These are phyloP conservation scores for Minunthozetes semirufus DNA, from an alignment of 2,888 invertebrate species.

Conservation along the genomic window DNA sequence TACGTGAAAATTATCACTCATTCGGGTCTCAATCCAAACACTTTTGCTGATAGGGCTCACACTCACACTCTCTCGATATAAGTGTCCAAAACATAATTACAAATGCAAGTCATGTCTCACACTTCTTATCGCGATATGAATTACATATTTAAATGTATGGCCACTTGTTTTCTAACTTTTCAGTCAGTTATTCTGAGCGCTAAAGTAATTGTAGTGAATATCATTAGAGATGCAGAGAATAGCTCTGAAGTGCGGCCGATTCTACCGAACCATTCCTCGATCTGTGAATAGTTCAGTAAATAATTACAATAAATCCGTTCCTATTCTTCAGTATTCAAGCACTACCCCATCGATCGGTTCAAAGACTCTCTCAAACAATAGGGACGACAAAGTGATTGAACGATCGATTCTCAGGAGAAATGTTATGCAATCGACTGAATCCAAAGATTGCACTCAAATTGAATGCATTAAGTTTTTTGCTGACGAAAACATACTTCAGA, in stretches of 20 bases:
- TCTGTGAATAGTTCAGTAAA: not conserved
- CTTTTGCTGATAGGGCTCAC: no score
- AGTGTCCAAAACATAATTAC: no score
- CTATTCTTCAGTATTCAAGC: not conserved
- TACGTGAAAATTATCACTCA: not conserved
- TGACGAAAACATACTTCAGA: slow-evolving; percentile 2
- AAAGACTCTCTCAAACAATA: not conserved
- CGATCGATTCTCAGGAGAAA: not conserved
- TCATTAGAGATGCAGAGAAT: not conserved
- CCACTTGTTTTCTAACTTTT: not conserved
- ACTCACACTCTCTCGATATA: no score
- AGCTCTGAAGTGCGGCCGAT: not conserved
- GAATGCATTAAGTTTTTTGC: not conserved
- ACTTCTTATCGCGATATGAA: not conserved
- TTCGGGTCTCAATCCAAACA: not conserved
- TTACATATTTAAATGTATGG: not conserved
- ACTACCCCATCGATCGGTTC: not conserved
- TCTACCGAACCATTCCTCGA: not conserved
- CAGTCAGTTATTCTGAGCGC: not conserved
- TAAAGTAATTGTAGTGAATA: not conserved
- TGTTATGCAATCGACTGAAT: not conserved
- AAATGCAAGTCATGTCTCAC: not conserved
- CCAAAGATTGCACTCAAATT: not conserved
- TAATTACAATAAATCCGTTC: slow-evolving; percentile 4
- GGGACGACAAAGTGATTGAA: not conserved